These are phyloP conservation scores for Chalcis sispes DNA, from an alignment of 2,888 invertebrate genomes.

Conservation along the genomic window DNA sequence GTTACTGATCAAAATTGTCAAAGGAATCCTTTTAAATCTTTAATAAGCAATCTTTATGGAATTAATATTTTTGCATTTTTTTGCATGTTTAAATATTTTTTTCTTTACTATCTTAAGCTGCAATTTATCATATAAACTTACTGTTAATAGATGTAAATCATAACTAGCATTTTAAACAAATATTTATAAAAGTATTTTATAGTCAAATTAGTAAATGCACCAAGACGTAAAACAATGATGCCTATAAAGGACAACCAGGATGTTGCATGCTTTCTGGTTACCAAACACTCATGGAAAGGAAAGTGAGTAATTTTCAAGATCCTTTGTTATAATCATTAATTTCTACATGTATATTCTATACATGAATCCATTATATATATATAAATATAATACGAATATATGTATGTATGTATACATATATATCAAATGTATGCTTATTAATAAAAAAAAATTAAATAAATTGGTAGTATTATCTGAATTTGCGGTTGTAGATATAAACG, in stretches of 20 bases:
- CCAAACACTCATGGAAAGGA: conserved; percentile 99
- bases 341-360: background rate
- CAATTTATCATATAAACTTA: background rate
- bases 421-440: background rate
- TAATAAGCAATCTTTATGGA: background rate
- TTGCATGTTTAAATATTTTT: conserved; percentile 6
- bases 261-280: conserved; percentile 96
- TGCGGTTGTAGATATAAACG: conserved; percentile 87
- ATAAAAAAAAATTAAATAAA: background rate
- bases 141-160: conserved; percentile 59
- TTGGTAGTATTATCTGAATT: background rate
- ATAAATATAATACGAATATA: background rate
- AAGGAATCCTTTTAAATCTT: background rate
- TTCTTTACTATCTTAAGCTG: background rate
- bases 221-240: conserved; percentile 80
- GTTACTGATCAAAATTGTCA: conserved; percentile 7
- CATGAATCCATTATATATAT: background rate
- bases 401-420: too few relatives aligned
- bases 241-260: conserved; percentile 95
- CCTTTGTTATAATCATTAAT: background rate
- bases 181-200: conserved; percentile 43
- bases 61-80: background rate
- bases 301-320: conserved; percentile 88
- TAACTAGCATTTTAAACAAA: conserved; percentile 55
- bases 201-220: conserved; percentile 55